Percentiles rank a stretch among this genome's conserved stretches.
Conservation (phyloP, 2,113 vertebrate species). For the Glaucidium brasilianum region DNA sequence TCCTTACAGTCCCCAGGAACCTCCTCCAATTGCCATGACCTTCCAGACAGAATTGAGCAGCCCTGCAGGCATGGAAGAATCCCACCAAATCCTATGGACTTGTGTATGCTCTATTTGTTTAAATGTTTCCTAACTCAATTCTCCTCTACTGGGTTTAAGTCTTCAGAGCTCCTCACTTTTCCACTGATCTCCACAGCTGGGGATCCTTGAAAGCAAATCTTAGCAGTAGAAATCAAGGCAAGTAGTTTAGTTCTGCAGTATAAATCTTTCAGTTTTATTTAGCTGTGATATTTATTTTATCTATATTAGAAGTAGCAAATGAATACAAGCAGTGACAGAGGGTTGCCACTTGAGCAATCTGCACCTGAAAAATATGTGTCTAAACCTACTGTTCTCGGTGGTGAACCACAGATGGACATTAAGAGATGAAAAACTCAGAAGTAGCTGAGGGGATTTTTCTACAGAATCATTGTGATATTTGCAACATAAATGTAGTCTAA, state of each 20-base stretch:
- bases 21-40: background rate
- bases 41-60: background rate
- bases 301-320: background rate
- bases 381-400: background rate
- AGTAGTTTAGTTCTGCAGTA: background rate
- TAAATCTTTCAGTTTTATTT: background rate
- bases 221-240: background rate
- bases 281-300: background rate
- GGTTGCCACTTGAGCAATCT: background rate
- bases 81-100: background rate
- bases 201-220: background rate
- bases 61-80: background rate
- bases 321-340: background rate
- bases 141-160: background rate
- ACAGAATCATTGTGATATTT: background rate
- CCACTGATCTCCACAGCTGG: background rate
- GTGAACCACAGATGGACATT: background rate
- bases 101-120: background rate
- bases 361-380: background rate
- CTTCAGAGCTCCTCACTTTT: background rate
- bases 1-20: background rate
- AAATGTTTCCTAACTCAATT: background rate
- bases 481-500: background rate
- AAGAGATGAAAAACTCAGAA: background rate
- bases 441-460: background rate